Evolutionary conservation across 2,888 invertebrate genomes (phyloP).

Genomic region (Polydrusus pterygomalis): DNA sequence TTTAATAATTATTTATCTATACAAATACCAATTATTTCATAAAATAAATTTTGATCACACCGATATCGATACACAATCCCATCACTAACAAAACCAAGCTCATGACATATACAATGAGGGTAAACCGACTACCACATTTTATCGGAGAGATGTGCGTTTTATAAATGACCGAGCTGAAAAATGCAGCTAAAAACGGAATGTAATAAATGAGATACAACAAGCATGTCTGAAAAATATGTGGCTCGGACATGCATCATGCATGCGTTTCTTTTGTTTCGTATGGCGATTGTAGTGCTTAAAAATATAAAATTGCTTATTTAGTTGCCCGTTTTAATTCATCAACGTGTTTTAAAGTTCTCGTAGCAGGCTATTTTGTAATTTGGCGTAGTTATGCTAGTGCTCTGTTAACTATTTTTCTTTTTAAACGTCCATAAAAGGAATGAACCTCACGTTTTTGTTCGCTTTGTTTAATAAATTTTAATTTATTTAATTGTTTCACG

Average conservation of each 20-base stretch:
- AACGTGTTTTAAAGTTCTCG: not conserved
- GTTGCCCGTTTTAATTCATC: constrained; percentile 1
- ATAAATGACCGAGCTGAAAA: constrained; percentile 21
- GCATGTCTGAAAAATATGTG: constrained; percentile 25
- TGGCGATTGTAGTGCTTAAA: constrained; percentile 1
- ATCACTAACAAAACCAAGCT: not conserved
- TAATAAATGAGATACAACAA: constrained; percentile 25
- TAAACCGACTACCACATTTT: constrained; percentile 18
- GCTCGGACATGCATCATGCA: constrained; percentile 21
- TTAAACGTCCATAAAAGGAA: no score
- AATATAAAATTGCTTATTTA: constrained; percentile 1
- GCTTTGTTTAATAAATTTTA: no score
- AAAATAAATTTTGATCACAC: no score
- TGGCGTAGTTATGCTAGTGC: not conserved
- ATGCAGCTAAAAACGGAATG: constrained; percentile 30
- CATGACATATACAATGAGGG: constrained; percentile 9
- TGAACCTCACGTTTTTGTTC: no score
- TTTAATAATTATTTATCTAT: no score
- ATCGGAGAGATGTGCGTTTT: constrained; percentile 21
- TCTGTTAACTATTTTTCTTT: no score
- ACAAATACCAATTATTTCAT: no score
- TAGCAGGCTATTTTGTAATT: not conserved
- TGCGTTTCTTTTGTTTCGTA: constrained; percentile 27
- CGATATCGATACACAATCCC: not conserved
- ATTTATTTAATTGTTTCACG: not conserved